Evolutionary conservation across 2,888 invertebrate genomes (phyloP).

Genomic region (Metallyticus violacea): DNA sequence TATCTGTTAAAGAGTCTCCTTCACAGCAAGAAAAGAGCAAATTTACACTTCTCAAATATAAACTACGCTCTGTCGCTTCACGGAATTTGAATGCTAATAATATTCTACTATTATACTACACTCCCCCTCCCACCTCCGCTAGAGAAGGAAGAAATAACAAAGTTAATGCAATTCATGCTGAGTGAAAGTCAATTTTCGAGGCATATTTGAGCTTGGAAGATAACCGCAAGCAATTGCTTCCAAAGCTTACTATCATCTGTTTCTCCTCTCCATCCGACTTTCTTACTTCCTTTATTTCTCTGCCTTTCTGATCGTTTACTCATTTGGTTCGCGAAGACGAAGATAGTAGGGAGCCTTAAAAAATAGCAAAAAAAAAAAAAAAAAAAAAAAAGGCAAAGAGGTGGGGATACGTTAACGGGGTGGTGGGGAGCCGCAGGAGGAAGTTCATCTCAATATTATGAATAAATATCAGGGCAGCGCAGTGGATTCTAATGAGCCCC

Average conservation of each 20-base stretch:
- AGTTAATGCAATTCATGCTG: slow-evolving; percentile 36
- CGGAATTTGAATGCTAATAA: slow-evolving; percentile 27
- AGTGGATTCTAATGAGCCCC: slow-evolving; percentile 49
- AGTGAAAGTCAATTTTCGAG: slow-evolving; percentile 24
- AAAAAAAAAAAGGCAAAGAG: too few relatives aligned
- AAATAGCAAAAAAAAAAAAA: not conserved
- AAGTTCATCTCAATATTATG: slow-evolving; percentile 51
- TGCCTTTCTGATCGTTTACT: slow-evolving; percentile 26
- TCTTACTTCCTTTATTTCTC: not conserved
- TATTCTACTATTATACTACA: slow-evolving; percentile 21
- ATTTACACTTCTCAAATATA: not conserved
- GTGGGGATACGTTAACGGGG: too few relatives aligned
- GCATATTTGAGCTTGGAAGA: slow-evolving; percentile 25
- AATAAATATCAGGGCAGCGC: slow-evolving; percentile 49
- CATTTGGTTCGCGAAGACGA: slow-evolving; percentile 17
- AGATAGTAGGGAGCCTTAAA: not conserved
- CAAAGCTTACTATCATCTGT: slow-evolving; percentile 9
- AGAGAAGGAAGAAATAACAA: not conserved
- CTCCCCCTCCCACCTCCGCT: not conserved
- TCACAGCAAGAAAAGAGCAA: not conserved
- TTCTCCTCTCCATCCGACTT: slow-evolving; percentile 8
- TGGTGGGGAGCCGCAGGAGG: not conserved
- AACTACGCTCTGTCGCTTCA: not conserved
- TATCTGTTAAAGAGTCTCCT: not conserved
- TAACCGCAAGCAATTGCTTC: slow-evolving; percentile 30